A percentile compares a stretch with the other conserved stretches of the same genome.
These are phyloP conservation scores for Cryptocephalus moraei DNA, from an alignment of 2,888 invertebrate species.

Conservation along the genomic window DNA sequence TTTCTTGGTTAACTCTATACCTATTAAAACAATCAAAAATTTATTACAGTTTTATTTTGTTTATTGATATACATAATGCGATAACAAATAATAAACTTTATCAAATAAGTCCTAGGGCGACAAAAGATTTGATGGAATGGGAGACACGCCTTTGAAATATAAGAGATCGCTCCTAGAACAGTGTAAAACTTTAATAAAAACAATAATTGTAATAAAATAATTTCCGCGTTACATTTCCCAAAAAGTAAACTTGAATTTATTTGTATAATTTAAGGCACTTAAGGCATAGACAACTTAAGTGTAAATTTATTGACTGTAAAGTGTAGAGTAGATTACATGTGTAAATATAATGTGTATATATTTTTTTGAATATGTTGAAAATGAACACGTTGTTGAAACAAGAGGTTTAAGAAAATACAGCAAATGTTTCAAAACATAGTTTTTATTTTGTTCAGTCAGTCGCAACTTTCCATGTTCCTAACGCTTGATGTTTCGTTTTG, in stretches of 20 bases:
- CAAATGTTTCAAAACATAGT: neutral
- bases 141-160: neutral
- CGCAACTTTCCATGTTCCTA: neutral
- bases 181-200: neutral
- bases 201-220: neutral
- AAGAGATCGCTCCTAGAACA: neutral
- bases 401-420: neutral
- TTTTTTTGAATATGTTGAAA: neutral
- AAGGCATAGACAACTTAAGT: too few relatives aligned
- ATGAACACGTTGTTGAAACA: neutral
- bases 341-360: neutral
- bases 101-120: too few relatives aligned
- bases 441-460: neutral
- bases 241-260: neutral
- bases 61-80: too few relatives aligned
- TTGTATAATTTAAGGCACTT: neutral
- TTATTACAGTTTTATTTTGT: too few relatives aligned
- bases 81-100: too few relatives aligned
- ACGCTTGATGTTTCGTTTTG: constrained; percentile 14
- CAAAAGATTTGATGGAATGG: neutral
- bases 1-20: too few relatives aligned
- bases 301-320: too few relatives aligned
- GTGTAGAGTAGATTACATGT: neutral
- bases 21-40: too few relatives aligned
- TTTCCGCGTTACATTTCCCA: neutral